These are phyloP conservation scores for Passer montanus DNA, from an alignment of 2,113 vertebrate genomes.

Conservation along the genomic window DNA sequence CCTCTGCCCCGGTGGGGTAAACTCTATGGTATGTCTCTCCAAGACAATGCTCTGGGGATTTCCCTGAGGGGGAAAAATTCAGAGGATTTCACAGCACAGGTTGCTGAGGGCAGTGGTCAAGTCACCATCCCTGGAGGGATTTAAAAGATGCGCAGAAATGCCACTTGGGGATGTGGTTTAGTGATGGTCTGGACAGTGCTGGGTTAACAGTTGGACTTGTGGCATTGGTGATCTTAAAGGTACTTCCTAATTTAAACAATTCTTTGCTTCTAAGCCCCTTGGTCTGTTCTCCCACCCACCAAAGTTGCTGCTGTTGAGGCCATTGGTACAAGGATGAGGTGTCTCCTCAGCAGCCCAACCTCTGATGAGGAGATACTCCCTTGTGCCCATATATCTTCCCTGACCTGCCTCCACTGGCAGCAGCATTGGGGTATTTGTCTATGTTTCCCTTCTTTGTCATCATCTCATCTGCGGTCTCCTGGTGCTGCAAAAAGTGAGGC, in stretches of 20 bases:
- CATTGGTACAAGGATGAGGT: background rate
- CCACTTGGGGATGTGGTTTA: background rate
- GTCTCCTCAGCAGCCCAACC: background rate
- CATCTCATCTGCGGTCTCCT: background rate
- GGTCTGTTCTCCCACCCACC: background rate
- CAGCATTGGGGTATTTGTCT: background rate
- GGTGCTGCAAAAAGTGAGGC: background rate
- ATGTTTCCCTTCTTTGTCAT: background rate
- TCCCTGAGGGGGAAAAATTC: background rate
- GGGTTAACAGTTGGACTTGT: background rate
- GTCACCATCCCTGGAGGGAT: background rate
- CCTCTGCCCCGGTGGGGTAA: background rate
- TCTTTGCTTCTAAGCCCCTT: background rate
- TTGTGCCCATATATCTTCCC: background rate
- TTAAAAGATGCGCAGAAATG: background rate
- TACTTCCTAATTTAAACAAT: background rate
- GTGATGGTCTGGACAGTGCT: background rate
- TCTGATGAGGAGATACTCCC: background rate
- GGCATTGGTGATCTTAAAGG: background rate
- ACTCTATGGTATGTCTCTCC: background rate
- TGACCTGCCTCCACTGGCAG: too few species aligned
- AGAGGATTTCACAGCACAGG: background rate
- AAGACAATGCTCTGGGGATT: background rate
- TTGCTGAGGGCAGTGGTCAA: background rate
- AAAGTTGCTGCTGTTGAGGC: background rate